These are phyloP conservation scores for Mythimna ferrago DNA, from an alignment of 2,888 invertebrate species.

Conservation along the genomic window DNA sequence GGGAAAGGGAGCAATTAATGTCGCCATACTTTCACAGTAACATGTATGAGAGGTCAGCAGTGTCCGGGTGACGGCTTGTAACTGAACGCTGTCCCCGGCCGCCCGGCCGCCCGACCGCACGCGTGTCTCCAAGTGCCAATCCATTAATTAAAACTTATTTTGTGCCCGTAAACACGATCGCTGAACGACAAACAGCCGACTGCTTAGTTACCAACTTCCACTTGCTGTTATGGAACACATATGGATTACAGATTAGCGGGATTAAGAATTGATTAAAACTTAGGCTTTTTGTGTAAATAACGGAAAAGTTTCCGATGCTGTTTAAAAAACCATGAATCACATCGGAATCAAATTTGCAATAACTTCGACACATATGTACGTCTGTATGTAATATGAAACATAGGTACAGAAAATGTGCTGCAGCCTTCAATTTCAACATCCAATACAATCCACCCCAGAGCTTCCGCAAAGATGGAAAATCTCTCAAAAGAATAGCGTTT, in stretches of 20 bases:
- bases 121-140: slow-evolving; percentile 88
- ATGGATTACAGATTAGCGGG: slow-evolving; percentile 77
- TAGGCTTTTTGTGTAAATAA: slow-evolving; percentile 22
- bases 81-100: slow-evolving; percentile 79
- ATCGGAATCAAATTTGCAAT: slow-evolving; percentile 1
- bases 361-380: slow-evolving; percentile 7
- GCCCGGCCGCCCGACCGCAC: slow-evolving; percentile 79
- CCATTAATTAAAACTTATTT: slow-evolving; percentile 91
- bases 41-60: slow-evolving; percentile 66
- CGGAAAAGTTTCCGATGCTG: neutral
- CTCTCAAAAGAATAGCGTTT: slow-evolving; percentile 89
- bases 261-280: slow-evolving; percentile 73
- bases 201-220: slow-evolving; percentile 79
- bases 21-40: slow-evolving; percentile 59
- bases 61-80: slow-evolving; percentile 77
- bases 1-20: slow-evolving; percentile 55
- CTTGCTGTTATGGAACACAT: slow-evolving; percentile 80
- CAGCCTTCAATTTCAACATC: slow-evolving; percentile 80
- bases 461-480: slow-evolving; percentile 86
- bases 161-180: slow-evolving; percentile 83
- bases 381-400: slow-evolving; percentile 53
- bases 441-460: slow-evolving; percentile 82
- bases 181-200: slow-evolving; percentile 79
- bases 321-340: neutral
- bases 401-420: slow-evolving; percentile 71